phyloP scores from a whole-genome alignment of 2,888 invertebrate species.

The Aelia acuminata region DNA sequence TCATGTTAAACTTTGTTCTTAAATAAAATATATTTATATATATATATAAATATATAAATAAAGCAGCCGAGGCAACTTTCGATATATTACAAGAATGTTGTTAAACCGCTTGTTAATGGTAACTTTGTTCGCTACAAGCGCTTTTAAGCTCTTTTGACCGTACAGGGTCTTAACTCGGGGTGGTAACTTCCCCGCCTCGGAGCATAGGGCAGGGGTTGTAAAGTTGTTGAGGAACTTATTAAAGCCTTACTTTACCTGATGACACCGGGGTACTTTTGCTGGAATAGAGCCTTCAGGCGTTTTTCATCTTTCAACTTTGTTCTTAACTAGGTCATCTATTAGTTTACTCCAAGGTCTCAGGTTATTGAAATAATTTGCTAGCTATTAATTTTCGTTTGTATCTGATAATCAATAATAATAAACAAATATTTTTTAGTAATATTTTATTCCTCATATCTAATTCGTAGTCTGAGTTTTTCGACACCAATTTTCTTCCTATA shows the following conservation, averaged over 20 bases:
- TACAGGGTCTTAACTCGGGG: neutral
- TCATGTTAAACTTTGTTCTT: too few relatives aligned
- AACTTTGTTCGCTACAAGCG: neutral
- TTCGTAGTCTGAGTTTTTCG: too few relatives aligned
- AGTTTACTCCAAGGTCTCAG: too few relatives aligned
- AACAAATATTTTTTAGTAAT: too few relatives aligned
- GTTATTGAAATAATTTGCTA: too few relatives aligned
- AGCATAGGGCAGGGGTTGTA: neutral
- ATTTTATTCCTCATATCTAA: too few relatives aligned
- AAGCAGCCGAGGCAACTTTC: neutral
- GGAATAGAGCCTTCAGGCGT: neutral
- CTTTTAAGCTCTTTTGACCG: conserved; percentile 22
- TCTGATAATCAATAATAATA: too few relatives aligned
- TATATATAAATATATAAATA: too few relatives aligned
- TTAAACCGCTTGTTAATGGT: neutral
- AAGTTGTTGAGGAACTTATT: neutral
- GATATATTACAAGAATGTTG: neutral
- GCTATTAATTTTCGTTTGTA: too few relatives aligned
- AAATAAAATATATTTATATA: too few relatives aligned
- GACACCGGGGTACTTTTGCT: neutral
- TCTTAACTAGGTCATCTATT: neutral
- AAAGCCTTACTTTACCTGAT: conserved; percentile 6
- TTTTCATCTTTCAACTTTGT: neutral
- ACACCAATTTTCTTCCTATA: too few relatives aligned
- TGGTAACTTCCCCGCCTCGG: neutral